A percentile compares a stretch with the other conserved stretches of the same genome.
These are phyloP conservation scores for Aproaerema taeniolella DNA, from an alignment of 2,888 invertebrate species.

Conservation along the genomic window DNA sequence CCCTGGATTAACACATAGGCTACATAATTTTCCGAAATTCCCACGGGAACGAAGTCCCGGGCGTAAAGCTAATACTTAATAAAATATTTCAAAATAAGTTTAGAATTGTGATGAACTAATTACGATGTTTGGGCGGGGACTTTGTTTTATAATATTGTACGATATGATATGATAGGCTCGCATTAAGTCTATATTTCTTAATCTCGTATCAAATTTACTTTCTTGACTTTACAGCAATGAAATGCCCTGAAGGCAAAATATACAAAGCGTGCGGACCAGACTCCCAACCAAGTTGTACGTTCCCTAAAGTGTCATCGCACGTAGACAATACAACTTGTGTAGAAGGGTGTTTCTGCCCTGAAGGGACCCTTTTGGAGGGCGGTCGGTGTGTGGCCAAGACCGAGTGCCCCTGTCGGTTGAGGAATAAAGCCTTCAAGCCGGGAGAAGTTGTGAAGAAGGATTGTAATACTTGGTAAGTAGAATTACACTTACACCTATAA, in stretches of 20 bases:
- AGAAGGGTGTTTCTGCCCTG: slow-evolving; percentile 94
- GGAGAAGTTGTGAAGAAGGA: slow-evolving; percentile 85
- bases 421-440: slow-evolving; percentile 84
- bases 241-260: slow-evolving; percentile 84
- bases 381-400: slow-evolving; percentile 84
- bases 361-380: slow-evolving; percentile 84
- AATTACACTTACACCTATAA: too few relatives aligned
- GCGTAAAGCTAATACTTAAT: too few relatives aligned
- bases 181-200: too few relatives aligned
- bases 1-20: too few relatives aligned
- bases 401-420: slow-evolving; percentile 88
- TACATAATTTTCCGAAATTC: too few relatives aligned
- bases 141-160: too few relatives aligned
- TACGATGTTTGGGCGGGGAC: too few relatives aligned
- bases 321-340: slow-evolving; percentile 78
- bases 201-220: too few relatives aligned
- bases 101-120: too few relatives aligned
- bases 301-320: slow-evolving; percentile 41
- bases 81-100: too few relatives aligned
- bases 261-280: slow-evolving; percentile 88
- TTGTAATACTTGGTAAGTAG: slow-evolving; percentile 88
- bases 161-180: too few relatives aligned
- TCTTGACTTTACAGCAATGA: slow-evolving; percentile 85
- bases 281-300: slow-evolving; percentile 84
- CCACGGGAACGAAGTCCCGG: too few relatives aligned